A percentile compares a stretch with the other conserved stretches of the same genome.
Evolutionary conservation across 1,140 invertebrate species (phyloP).

Genomic region (Idris sp.): DNA sequence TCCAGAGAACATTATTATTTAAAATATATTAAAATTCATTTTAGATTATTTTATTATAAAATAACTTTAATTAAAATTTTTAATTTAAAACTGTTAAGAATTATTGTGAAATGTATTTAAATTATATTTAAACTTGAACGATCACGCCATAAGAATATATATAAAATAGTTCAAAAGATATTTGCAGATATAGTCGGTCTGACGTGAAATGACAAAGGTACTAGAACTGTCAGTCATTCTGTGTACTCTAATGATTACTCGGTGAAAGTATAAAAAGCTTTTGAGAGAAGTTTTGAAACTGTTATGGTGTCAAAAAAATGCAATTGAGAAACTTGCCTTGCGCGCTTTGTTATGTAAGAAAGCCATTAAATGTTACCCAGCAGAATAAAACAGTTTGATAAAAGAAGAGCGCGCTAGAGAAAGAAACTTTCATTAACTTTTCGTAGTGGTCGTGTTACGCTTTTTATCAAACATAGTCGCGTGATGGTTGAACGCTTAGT

Average conservation of each 20-base stretch:
- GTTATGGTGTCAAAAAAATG: slow-evolving; percentile 44
- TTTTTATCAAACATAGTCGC: slow-evolving; percentile 41
- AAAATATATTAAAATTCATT: no score
- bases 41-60: no score
- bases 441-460: slow-evolving; percentile 24
- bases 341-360: slow-evolving; percentile 42
- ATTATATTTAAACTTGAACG: slow-evolving; percentile 17
- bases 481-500: slow-evolving; percentile 21
- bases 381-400: slow-evolving; percentile 40
- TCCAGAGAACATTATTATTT: no score
- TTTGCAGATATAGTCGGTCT: slow-evolving; percentile 33
- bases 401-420: slow-evolving; percentile 19
- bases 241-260: slow-evolving; percentile 7
- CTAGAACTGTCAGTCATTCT: slow-evolving; percentile 39
- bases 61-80: no score
- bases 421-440: slow-evolving; percentile 48
- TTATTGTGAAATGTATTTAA: slow-evolving; percentile 7
- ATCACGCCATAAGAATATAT: slow-evolving; percentile 11
- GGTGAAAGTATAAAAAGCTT: slow-evolving; percentile 38
- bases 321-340: slow-evolving; percentile 28
- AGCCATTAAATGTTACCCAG: slow-evolving; percentile 35
- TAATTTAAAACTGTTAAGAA: no score
- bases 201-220: slow-evolving; percentile 34
- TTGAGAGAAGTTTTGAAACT: slow-evolving; percentile 35
- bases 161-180: slow-evolving; percentile 26